Evolutionary conservation across 2,113 vertebrate species (phyloP).

Genomic region (Halcyon malimbica): DNA sequence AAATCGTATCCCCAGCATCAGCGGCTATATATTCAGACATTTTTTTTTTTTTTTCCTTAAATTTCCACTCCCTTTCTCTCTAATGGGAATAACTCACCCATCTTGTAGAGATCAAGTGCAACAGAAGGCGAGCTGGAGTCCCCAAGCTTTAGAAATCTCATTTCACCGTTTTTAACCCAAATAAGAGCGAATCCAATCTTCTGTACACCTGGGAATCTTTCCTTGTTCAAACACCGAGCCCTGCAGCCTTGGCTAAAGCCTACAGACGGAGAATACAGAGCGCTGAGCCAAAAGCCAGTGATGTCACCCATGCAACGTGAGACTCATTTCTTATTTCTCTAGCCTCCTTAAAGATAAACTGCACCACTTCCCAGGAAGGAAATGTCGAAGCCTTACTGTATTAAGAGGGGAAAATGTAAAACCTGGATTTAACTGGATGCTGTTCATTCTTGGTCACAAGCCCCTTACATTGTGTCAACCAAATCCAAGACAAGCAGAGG

Average conservation of each 20-base stretch:
- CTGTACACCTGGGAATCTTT: constrained; percentile 68
- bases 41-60: background rate
- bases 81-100: constrained; percentile 59
- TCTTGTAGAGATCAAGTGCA: constrained; percentile 37
- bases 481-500: background rate
- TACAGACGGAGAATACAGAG: constrained; percentile 77
- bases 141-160: constrained; percentile 62
- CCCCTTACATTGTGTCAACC: background rate
- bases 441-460: background rate
- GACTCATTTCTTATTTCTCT: constrained; percentile 89
- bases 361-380: constrained; percentile 73
- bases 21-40: constrained; percentile 32
- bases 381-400: constrained; percentile 50
- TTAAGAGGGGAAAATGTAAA: constrained; percentile 46
- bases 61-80: constrained; percentile 54
- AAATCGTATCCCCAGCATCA: constrained; percentile 23
- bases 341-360: constrained; percentile 88
- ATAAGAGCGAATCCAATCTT: constrained; percentile 59
- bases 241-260: constrained; percentile 82
- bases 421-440: constrained; percentile 42
- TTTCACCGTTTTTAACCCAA: constrained; percentile 65
- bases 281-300: constrained; percentile 84
- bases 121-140: constrained; percentile 54
- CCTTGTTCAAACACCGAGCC: constrained; percentile 75
- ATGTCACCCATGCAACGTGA: constrained; percentile 92